phyloP scores from a whole-genome alignment of 2,888 invertebrate genomes.

The Tenodera sinensis region DNA sequence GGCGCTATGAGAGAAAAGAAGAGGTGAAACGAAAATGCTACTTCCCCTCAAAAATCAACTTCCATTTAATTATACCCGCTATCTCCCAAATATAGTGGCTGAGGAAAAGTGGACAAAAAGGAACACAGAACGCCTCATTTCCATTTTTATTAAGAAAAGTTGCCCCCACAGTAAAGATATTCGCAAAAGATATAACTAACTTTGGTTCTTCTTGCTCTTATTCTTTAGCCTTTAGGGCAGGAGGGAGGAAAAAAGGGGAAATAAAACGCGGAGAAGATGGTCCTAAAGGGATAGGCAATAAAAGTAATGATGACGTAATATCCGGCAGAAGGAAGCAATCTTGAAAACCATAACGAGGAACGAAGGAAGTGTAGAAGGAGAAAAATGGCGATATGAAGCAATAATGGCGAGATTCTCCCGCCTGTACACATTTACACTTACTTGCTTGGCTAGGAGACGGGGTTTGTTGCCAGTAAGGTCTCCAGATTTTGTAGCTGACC shows the following conservation, averaged over 20 bases:
- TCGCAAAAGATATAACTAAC: not conserved
- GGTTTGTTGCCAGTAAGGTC: not conserved
- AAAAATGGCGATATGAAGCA: constrained; percentile 16
- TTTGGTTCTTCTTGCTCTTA: not conserved
- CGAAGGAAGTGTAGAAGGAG: not conserved
- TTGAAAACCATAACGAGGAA: constrained; percentile 12
- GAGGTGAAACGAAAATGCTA: not conserved
- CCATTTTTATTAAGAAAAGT: constrained; percentile 8
- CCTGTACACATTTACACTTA: not conserved
- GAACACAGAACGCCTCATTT: not conserved
- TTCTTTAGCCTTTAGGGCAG: not conserved
- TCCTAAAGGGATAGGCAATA: constrained; percentile 3
- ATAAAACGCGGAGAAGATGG: not conserved
- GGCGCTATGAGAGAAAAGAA: not conserved
- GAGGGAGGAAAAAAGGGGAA: not conserved
- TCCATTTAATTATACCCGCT: not conserved
- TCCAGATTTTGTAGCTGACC: too few species aligned
- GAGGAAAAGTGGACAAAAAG: not conserved
- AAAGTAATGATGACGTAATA: constrained; percentile 14
- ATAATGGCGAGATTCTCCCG: not conserved
- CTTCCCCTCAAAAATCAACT: not conserved
- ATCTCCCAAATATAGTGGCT: not conserved
- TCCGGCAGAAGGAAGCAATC: constrained; percentile 14
- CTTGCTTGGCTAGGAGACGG: not conserved
- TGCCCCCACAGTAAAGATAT: not conserved